Base-by-base conservation (phyloP, 1,140 invertebrate species). In the Cydia pomonella region DNA sequence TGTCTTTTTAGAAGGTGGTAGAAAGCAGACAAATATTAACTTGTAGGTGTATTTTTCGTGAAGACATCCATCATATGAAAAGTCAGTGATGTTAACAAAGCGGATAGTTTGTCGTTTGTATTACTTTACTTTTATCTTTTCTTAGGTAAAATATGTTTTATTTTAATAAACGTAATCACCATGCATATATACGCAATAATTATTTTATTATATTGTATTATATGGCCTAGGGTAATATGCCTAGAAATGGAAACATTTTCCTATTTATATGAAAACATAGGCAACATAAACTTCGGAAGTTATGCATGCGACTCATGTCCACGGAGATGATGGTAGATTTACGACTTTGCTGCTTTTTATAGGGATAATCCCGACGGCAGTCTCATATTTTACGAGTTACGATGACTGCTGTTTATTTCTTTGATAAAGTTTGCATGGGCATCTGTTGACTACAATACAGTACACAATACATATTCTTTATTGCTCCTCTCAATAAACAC, bases 281-380 rank as follows among this genome's bases (percentile, higher is more conserved):
- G 53, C 23, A 59, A 21, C 0, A 59, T 6, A 59, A 23, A 18
- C 23, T 10, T 21, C 18, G 50, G 50, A 59, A 59, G 50, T 59
- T 59, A 59, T 59, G 64, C 18, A 69, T 38, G 64, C 27, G 25
- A 38, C 18, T n/a, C n/a, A 21, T 66, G 63, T 66, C 33, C 64
- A 10, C 64, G 9, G 21, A 69, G 29, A 38, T 66, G 27, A 66
- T 69, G 64, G 27, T 38, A 38, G 33, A 69, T 69, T 69, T 69
- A 69, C 64, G 64, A 38, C 64, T 69, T 38, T 69, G 27, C 33
- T 69, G 64, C 27, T 69, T 69, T 69, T 69, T 69, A 69, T 69
- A 69, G 64, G 64, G 64, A 69, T 69, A 69, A 38, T 69, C 64
- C 64, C 33, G 29, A 69, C 64, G 64, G 64, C 18, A n/a, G 27